Percentiles rank a stretch among this genome's conserved stretches.
Conservation (phyloP, 92 coral and sea anemone species). For the Porites rus region DNA sequence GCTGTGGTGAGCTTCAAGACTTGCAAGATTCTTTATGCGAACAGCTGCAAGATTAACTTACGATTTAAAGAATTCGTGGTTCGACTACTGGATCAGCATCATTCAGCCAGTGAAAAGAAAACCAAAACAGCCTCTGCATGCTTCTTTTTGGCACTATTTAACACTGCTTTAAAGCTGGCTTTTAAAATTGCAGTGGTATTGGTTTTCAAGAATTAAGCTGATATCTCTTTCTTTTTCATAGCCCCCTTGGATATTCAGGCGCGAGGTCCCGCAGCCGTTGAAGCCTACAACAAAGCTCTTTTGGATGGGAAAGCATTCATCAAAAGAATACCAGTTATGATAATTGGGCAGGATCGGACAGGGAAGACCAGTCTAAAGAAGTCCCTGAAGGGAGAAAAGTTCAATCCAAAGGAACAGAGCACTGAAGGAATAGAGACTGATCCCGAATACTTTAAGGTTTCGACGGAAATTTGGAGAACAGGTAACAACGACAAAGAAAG, state of each 20-base stretch:
- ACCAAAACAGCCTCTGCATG: no score
- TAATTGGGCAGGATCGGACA: not conserved
- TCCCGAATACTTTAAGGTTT: not conserved
- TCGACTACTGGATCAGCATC: no score
- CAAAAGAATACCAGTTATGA: not conserved
- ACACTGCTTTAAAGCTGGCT: no score
- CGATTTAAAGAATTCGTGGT: no score
- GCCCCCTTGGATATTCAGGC: slow-evolving; percentile 1
- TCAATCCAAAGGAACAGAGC: not conserved
- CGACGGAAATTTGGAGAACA: slow-evolving; percentile 2
- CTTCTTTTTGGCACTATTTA: no score
- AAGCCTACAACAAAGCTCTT: slow-evolving; percentile 1
- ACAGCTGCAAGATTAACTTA: no score
- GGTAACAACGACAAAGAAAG: not conserved
- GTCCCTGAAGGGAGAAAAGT: not conserved
- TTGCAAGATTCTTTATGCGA: no score
- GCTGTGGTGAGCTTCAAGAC: no score
- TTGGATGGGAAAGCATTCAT: not conserved
- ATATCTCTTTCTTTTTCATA: not conserved
- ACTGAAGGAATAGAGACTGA: slow-evolving; percentile 5
- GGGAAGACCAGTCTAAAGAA: slow-evolving; percentile 3
- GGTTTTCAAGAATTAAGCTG: no score
- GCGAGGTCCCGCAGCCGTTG: not conserved
- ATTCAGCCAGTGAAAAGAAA: no score
- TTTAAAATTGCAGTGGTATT: no score